Percentiles rank a stretch among this genome's conserved stretches.
phyloP scores from a whole-genome alignment of 2,888 invertebrate genomes.

The Sipha maydis region DNA sequence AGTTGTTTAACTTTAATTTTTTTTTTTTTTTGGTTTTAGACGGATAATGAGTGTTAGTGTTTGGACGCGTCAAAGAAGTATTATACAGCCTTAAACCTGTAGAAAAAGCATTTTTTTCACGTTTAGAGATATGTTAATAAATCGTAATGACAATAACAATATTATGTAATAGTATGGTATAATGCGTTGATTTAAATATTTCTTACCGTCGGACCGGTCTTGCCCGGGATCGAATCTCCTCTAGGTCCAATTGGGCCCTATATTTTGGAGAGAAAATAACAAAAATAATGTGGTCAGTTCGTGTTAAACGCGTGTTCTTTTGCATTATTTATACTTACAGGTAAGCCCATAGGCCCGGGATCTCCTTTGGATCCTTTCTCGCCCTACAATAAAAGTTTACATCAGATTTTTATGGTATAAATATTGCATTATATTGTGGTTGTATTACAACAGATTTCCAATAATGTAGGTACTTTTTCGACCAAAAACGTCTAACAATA shows the following conservation, averaged over 20 bases:
- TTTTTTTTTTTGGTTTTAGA: neutral
- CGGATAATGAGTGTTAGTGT: conserved; percentile 52
- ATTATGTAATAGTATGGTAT: neutral
- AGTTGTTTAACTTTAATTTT: conserved; percentile 35
- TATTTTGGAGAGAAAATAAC: conserved; percentile 64
- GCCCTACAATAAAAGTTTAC: conserved; percentile 71
- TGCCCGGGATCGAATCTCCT: conserved; percentile 81
- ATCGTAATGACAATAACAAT: neutral
- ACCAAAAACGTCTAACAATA: too few relatives aligned
- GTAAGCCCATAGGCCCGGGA: conserved; percentile 94
- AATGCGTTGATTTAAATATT: conserved; percentile 45
- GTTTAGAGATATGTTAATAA: neutral
- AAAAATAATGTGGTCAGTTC: neutral
- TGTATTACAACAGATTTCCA: too few relatives aligned
- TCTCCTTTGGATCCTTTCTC: conserved; percentile 84
- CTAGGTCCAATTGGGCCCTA: conserved; percentile 86
- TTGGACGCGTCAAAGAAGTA: conserved; percentile 58
- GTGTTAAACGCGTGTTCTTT: neutral
- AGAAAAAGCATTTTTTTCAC: conserved; percentile 51
- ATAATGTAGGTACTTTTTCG: too few relatives aligned
- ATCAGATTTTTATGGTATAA: too few relatives aligned
- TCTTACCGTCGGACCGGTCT: conserved; percentile 83
- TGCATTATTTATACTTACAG: conserved; percentile 75
- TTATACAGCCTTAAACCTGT: conserved; percentile 57
- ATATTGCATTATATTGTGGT: too few relatives aligned